Base-by-base conservation (phyloP, 2,113 vertebrate genomes). In the Gila orcuttii region DNA sequence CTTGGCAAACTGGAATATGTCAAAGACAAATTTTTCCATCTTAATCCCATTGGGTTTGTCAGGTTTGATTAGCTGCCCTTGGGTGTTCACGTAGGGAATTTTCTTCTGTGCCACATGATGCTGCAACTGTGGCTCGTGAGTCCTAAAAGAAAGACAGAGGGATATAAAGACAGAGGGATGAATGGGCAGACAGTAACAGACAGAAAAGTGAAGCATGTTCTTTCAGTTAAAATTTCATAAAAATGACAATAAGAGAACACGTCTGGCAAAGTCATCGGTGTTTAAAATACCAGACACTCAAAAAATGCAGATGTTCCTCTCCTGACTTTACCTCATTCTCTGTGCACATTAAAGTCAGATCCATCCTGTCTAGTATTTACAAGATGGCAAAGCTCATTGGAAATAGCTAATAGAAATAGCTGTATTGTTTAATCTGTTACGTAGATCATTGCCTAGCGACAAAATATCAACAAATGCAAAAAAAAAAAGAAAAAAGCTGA, bases 21-120 rank as follows among this genome's bases (percentile, higher is more conserved):
- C 97, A 1, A 99, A 99, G 88, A 99, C 98, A 2, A 99, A 99
- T 88, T 99, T 99, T 90, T 99, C 98, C 97, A 99, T 99, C 92
- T 99, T 99, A 88, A 99, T 97, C 60, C 98, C 98, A 0, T 99
- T 99, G 55, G 98, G 97, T 90, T 99, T 99, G 89, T 98, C 96
- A 0, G 98, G 98, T 85, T 94, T 95, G 93, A 98, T 88, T 52
- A 92, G 89, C n/a, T 94, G 93, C 45, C 98, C 98, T 66, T 93
- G 91, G 28, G 89, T 0, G 73, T 98, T 94, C 93, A 99, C 93
- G 0, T 94, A 95, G 0, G 97, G 96, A 85, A 99, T 97, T 95
- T 99, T 99, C 95, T 99, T 99, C 92, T 96, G 96, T 1, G 98
- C 98, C 87, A 99, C 96, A 0, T 99, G 98, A 93, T 99, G 97